Evolutionary conservation across 2,113 vertebrate genomes (phyloP), one percentile per base, ranked within the genome.

Genomic region (Tragelaphus buxtoni): DNA sequence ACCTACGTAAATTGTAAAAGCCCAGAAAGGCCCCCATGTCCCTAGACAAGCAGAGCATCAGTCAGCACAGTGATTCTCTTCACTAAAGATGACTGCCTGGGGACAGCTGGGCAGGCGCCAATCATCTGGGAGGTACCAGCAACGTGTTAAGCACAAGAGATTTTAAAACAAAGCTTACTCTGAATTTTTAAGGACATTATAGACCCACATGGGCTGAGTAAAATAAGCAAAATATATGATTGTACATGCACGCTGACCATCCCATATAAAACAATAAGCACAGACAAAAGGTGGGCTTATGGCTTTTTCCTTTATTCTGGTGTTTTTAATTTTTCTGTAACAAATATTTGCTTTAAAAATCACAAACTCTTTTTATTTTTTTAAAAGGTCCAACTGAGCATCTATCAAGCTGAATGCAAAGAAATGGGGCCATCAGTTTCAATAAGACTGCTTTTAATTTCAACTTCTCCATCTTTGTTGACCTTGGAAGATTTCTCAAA

Each of bases 401-500:
- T 35, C 72, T 94, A 47, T 55, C 8, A 11, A 55, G 12, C 60
- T 39, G 9, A 65, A 35, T 6, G 14, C 42, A 77, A 58, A 51
- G 56, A 55, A 69, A 18, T 28, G n/a, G 47, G 26, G 35, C 4
- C 4, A 61, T 3, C 56, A 17, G 11, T 55, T 51, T 42, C 26
- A 10, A 9, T n/a, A 1, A 42, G 69, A 26, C 69, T 74, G 69
- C 69, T 26, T 74, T 42, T 74, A 74, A 74, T 74, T 74, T n/a
- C 7, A 79, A 63, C 3, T 2, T 53, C 35, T 84, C 60, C 18
- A 3, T 24, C 53, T 39, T 51, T 72, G 20, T 11, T 76, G 53
- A 61, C n/a, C 61, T 61, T 24, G 81, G n/a, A 55, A 85, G 69
- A 63, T 32, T 83, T 83, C 60, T 92, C 53, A 65, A 35, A 77